Conservation (phyloP, 2,113 vertebrate genomes). For the Leptosomus discolor region DNA sequence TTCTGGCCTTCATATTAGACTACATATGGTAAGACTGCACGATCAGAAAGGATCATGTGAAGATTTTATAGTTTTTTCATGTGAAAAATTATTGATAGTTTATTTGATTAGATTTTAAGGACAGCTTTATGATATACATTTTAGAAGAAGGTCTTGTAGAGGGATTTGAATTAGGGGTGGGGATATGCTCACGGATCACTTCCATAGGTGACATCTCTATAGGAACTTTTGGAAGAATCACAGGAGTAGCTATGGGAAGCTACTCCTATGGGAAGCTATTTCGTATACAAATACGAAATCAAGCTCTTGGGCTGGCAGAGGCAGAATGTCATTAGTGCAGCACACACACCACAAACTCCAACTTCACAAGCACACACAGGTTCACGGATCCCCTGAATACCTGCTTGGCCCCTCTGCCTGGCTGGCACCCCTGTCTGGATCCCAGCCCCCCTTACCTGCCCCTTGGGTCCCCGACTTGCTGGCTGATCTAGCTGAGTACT, state of each 20-base stretch:
- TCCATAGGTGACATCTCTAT: not conserved
- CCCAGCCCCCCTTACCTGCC: fast-evolving
- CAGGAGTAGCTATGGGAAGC: not conserved
- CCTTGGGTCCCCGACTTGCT: fast-evolving
- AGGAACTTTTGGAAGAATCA: not conserved
- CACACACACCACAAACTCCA: not conserved
- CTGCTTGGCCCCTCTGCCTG: fast-evolving
- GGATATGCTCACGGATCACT: fast-evolving
- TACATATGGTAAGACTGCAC: not conserved
- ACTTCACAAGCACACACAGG: not conserved
- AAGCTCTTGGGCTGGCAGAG: not conserved
- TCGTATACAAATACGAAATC: not conserved
- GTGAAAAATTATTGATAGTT: not conserved
- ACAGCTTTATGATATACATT: not conserved
- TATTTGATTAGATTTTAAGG: not conserved
- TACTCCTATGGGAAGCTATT: too few relatives aligned
- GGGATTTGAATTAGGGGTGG: not conserved
- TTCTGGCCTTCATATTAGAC: not conserved
- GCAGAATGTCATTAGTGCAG: not conserved
- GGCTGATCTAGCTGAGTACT: not conserved
- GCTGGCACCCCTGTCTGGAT: fast-evolving
- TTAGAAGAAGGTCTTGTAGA: not conserved
- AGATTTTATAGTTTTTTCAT: not conserved
- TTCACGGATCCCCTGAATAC: fast-evolving
- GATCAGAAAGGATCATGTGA: not conserved